Conservation (phyloP, 2,888 invertebrate genomes). For the Aethes cnicana region DNA sequence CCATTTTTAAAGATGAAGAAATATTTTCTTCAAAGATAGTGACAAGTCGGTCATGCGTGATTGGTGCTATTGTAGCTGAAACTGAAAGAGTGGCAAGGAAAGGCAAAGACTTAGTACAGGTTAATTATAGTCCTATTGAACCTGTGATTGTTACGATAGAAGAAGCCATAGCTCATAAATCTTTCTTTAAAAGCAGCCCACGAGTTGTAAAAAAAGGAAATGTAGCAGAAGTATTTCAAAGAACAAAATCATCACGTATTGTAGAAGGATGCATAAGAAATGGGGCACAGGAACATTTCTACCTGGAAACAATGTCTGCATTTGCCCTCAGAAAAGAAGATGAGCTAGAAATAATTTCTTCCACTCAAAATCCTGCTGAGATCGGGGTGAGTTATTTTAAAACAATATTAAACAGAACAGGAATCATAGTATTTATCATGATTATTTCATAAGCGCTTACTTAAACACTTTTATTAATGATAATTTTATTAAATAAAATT, state of each 20-base stretch:
- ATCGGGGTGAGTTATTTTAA: slow-evolving; percentile 76
- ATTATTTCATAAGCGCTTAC: no score
- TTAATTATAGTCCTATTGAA: slow-evolving; percentile 89
- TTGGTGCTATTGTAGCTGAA: slow-evolving; percentile 90
- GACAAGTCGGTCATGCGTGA: slow-evolving; percentile 88
- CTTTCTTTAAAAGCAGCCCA: slow-evolving; percentile 84
- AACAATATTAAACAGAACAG: background rate
- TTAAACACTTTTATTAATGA: no score
- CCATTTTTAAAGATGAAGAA: slow-evolving; percentile 90
- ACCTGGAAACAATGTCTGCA: slow-evolving; percentile 89
- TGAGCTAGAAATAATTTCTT: slow-evolving; percentile 91
- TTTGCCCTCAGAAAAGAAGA: slow-evolving; percentile 87
- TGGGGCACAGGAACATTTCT: slow-evolving; percentile 95
- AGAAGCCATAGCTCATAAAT: slow-evolving; percentile 89
- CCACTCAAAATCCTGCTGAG: slow-evolving; percentile 91
- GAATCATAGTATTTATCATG: no score
- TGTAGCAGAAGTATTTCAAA: slow-evolving; percentile 82
- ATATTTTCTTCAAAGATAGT: slow-evolving; percentile 89
- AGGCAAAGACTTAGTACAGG: slow-evolving; percentile 88
- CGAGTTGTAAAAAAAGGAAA: slow-evolving; percentile 84
- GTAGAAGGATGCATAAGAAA: slow-evolving; percentile 87
- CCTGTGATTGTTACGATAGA: slow-evolving; percentile 93
- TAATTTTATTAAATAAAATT: no score
- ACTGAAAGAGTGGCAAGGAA: slow-evolving; percentile 89
- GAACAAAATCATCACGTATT: slow-evolving; percentile 82